A percentile compares a stretch with the other conserved stretches of the same genome.
These are phyloP conservation scores for Phocides pigmalion DNA, from an alignment of 1,140 invertebrate species.

Conservation along the genomic window DNA sequence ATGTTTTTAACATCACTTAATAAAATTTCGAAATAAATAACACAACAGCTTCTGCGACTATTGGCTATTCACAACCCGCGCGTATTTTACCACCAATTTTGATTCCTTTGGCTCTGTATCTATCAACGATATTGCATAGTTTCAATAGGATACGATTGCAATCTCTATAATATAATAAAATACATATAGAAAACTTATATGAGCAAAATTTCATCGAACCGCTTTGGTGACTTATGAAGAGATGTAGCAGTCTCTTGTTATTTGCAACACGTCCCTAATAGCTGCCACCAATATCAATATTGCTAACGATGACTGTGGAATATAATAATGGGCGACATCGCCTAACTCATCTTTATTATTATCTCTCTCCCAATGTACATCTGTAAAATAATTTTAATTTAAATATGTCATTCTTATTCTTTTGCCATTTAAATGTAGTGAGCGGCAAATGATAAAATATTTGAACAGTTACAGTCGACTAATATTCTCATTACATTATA, in stretches of 20 bases:
- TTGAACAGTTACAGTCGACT: too few relatives aligned
- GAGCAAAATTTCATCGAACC: constrained; percentile 25
- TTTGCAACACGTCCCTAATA: background rate
- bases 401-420: background rate
- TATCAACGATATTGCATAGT: constrained; percentile 34
- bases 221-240: background rate
- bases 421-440: background rate
- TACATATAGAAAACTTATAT: constrained; percentile 15
- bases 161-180: constrained; percentile 15
- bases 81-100: constrained; percentile 52
- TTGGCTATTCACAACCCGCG: constrained; percentile 67
- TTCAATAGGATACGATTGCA: constrained; percentile 24
- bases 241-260: background rate
- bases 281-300: background rate
- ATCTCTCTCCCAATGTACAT: background rate
- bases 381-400: background rate
- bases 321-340: background rate
- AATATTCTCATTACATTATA: constrained; percentile 1
- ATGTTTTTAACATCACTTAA: constrained; percentile 63
- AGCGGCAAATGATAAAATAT: background rate
- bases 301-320: background rate
- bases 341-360: background rate
- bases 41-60: constrained; percentile 61
- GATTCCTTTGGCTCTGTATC: constrained; percentile 66
- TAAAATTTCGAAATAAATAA: constrained; percentile 77